Evolutionary conservation across 2,797 vertebrate species (phyloP).

Genomic region (Phaenicophaeus curvirostris): DNA sequence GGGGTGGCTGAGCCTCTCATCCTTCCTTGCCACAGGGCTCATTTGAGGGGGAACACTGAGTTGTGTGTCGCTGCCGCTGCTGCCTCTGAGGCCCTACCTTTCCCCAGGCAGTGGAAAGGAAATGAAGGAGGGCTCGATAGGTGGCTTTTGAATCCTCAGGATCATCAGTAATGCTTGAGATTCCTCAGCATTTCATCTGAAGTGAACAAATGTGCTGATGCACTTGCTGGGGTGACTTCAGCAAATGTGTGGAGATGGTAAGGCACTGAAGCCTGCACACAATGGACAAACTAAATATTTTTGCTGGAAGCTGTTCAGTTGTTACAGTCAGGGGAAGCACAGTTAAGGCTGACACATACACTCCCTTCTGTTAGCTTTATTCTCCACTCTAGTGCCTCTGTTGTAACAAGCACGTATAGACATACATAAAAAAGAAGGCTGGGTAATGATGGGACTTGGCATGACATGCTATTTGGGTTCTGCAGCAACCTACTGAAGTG

Average conservation of each 20-base stretch:
- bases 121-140: neutral
- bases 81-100: neutral
- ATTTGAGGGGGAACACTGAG: neutral
- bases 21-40: neutral
- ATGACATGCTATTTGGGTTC: conserved; percentile 32
- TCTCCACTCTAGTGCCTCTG: neutral
- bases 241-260: neutral
- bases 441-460: conserved; percentile 23
- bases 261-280: neutral
- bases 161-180: neutral
- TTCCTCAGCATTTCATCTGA: neutral
- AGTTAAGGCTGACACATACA: neutral
- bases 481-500: conserved; percentile 55
- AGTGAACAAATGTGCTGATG: neutral
- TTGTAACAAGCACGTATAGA: neutral
- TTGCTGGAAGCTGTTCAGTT: conserved; percentile 51
- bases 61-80: fast-evolving
- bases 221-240: neutral
- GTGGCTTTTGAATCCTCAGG: neutral
- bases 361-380: conserved; percentile 25
- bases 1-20: neutral
- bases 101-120: neutral
- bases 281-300: conserved; percentile 2
- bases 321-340: neutral
- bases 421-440: neutral